phyloP scores from a whole-genome alignment of 2,888 invertebrate genomes.

The Entomobrya proxima region DNA sequence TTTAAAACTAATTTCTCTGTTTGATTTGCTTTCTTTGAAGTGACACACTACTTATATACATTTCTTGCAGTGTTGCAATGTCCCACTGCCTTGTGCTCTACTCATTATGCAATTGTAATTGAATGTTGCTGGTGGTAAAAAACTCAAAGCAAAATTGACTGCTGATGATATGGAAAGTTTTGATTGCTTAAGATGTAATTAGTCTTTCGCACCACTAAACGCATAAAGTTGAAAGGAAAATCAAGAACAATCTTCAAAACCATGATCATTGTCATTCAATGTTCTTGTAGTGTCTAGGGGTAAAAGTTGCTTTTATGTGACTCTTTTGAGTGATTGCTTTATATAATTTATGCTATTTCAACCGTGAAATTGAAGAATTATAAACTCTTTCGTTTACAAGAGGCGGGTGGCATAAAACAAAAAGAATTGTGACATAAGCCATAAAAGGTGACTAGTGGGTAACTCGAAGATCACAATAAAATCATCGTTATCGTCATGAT shows the following conservation, averaged over 20 bases:
- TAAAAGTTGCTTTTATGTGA: background rate
- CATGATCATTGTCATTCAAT: too few relatives aligned
- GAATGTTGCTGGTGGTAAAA: background rate
- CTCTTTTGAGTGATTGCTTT: background rate
- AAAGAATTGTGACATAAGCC: too few relatives aligned
- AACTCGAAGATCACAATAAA: too few relatives aligned
- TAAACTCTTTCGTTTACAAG: background rate
- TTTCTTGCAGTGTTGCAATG: too few relatives aligned
- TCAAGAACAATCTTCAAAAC: background rate
- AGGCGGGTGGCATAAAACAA: background rate
- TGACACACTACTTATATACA: too few relatives aligned
- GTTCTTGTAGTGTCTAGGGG: too few relatives aligned
- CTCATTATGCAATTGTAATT: too few relatives aligned
- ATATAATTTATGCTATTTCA: constrained; percentile 45
- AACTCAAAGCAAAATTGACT: background rate
- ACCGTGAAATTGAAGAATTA: constrained; percentile 45
- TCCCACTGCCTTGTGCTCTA: too few relatives aligned
- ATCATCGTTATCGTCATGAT: too few relatives aligned
- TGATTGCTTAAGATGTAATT: constrained; percentile 2
- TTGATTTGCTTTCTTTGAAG: too few relatives aligned
- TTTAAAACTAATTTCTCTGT: too few relatives aligned
- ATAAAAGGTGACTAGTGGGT: too few relatives aligned
- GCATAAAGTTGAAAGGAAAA: background rate
- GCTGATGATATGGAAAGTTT: background rate
- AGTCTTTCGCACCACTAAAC: background rate